These are phyloP conservation scores for Schrankia costaestrigalis DNA, from an alignment of 2,888 invertebrate species.

Conservation along the genomic window DNA sequence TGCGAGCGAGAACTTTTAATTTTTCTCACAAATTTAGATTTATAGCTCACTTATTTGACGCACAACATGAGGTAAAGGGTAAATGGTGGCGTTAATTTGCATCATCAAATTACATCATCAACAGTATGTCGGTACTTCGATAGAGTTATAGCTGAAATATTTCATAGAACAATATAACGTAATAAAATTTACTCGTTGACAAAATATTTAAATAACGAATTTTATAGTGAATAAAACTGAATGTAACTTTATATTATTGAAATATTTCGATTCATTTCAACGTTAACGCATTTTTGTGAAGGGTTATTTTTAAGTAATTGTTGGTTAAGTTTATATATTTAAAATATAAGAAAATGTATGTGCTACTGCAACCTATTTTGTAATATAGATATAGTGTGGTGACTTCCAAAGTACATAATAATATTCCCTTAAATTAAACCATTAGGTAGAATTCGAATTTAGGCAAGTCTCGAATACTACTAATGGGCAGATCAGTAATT, in stretches of 20 bases:
- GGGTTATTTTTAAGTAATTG: too few species aligned
- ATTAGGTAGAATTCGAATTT: too few species aligned
- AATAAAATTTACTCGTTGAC: constrained; percentile 4
- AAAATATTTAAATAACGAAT: constrained; percentile 8
- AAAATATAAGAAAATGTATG: too few species aligned
- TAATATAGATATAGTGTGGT: too few species aligned
- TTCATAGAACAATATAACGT: constrained; percentile 5
- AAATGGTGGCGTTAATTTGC: constrained; percentile 3
- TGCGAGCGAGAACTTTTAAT: constrained; percentile 36
- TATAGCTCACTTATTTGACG: constrained; percentile 24
- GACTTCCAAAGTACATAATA: too few species aligned
- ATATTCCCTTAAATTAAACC: too few species aligned
- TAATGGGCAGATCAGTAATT: too few species aligned
- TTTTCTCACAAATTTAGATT: constrained; percentile 40
- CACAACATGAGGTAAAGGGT: constrained; percentile 16
- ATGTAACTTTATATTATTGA: background rate
- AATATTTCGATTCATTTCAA: background rate
- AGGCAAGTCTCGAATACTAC: too few species aligned
- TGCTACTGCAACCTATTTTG: too few species aligned
- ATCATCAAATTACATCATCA: constrained; percentile 7
- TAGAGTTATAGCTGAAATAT: constrained; percentile 4
- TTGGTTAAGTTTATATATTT: too few species aligned
- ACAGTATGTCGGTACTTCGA: background rate
- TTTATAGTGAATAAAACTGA: constrained; percentile 1
- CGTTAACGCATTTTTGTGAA: too few species aligned